These are phyloP conservation scores for Cydia splendana DNA, from an alignment of 1,140 invertebrate genomes.

Conservation along the genomic window DNA sequence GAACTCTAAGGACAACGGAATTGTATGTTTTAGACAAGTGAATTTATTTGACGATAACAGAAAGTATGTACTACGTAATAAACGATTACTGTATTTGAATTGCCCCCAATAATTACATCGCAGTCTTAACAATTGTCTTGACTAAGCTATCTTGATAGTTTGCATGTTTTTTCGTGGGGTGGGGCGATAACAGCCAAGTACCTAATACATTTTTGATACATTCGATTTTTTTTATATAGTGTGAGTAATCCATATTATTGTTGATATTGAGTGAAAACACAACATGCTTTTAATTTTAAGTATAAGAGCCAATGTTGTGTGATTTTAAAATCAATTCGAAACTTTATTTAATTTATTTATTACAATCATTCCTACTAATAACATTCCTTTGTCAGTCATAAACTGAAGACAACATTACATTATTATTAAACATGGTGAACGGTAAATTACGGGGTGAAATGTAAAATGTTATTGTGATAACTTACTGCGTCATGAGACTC, in stretches of 20 bases:
- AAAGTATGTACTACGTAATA: neutral
- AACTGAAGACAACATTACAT: neutral
- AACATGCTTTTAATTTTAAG: neutral
- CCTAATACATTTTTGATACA: neutral
- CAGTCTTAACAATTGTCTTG: neutral
- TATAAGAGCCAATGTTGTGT: too few relatives aligned
- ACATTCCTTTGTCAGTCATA: conserved; percentile 10
- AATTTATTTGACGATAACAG: neutral
- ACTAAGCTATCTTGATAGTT: neutral
- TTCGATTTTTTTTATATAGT: neutral
- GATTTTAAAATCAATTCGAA: neutral
- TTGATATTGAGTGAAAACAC: neutral
- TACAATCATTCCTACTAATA: conserved; percentile 25
- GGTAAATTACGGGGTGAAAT: conserved; percentile 30
- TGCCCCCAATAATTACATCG: neutral
- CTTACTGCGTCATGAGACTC: conserved; percentile 9
- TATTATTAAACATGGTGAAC: neutral
- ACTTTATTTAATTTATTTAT: conserved; percentile 1
- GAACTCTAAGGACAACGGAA: neutral
- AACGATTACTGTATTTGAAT: neutral
- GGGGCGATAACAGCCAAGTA: neutral
- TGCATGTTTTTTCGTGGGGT: neutral
- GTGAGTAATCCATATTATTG: neutral
- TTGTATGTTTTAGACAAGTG: neutral
- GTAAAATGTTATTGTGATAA: conserved; percentile 28